Evolutionary conservation across 2,888 invertebrate genomes (phyloP).

Genomic region (Hoplodrina ambigua): DNA sequence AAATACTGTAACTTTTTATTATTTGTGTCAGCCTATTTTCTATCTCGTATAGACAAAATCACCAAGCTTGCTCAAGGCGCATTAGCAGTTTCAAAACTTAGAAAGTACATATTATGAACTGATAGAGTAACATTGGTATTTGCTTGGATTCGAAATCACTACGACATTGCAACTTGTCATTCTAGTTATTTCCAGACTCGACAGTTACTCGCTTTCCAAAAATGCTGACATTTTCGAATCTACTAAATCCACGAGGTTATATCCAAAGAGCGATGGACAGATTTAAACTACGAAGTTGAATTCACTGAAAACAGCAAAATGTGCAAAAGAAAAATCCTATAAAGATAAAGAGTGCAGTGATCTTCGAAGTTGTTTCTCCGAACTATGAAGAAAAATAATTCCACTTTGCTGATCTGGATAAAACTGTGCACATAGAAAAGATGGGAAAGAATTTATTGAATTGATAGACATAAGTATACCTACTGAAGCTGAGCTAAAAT

Average conservation of each 20-base stretch:
- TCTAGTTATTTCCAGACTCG: background rate
- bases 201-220: background rate
- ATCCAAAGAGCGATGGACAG: conserved; percentile 11
- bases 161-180: background rate
- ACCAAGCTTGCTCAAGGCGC: too few relatives aligned
- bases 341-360: conserved; percentile 16
- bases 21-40: too few relatives aligned
- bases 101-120: too few relatives aligned
- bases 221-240: conserved; percentile 18
- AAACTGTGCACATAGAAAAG: conserved; percentile 3
- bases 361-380: conserved; percentile 18
- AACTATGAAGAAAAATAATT: conserved; percentile 8
- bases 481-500: background rate
- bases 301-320: conserved; percentile 17
- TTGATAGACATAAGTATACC: background rate
- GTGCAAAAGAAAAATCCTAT: conserved; percentile 14
- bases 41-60: too few relatives aligned
- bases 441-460: background rate
- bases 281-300: conserved; percentile 14
- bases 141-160: too few relatives aligned
- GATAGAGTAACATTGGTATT: too few relatives aligned
- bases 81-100: too few relatives aligned
- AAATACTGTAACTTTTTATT: background rate
- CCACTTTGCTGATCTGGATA: conserved; percentile 19
- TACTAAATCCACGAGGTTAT: conserved; percentile 6